Base-by-base conservation (phyloP, 2,888 invertebrate genomes). In the Idaea straminata region DNA sequence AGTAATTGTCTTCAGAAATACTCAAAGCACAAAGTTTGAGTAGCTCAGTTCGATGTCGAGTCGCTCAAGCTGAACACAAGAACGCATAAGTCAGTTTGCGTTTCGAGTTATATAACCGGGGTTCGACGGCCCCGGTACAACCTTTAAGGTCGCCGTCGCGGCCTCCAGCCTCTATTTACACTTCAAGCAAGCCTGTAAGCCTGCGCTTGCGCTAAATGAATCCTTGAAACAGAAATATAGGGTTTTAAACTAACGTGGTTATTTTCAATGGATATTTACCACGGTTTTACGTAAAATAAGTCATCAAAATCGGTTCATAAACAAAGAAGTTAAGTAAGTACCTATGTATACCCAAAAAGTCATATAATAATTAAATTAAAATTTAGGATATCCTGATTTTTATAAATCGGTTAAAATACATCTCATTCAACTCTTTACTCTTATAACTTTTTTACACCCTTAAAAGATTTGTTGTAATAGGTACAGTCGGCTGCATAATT, bases 111-210 rank as follows among this genome's bases (percentile, higher is more conserved):
- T 84, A 85, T 85, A 87, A 88, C 83, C 76, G 77, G 77, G 83
- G 89, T 88, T 88, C 87, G 87, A 80, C 82, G 89, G 71, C 88
- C 90, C 83, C 82, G 74, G 76, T 76, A 81, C 88, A 89, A 88
- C 89, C 89, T 90, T 89, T 81, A 89, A 90, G 89, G 89, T 89
- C 90, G 89, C 78, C 77, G 74, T 72, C 72, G 72, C 83, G 84
- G 83, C 86, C 87, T 84, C 83, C 75, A 83, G 82, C 79, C 77
- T 72, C 77, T 83, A 80, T 83, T 84, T 86, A 84, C 84, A 80
- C 16, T 59, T 16, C 84, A 74, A 78, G 75, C 80, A 76, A 77
- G 72, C 75, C 47, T 47, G 47, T 47, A 47, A 36, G 7, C 47
- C 47, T 47, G 47, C 47, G 47, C 47, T 47, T 47, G 47, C 47